Evolutionary conservation across 2,797 vertebrate genomes (phyloP), one percentile per base, ranked within the genome.

Genomic region (Gymnodraco acuticeps): DNA sequence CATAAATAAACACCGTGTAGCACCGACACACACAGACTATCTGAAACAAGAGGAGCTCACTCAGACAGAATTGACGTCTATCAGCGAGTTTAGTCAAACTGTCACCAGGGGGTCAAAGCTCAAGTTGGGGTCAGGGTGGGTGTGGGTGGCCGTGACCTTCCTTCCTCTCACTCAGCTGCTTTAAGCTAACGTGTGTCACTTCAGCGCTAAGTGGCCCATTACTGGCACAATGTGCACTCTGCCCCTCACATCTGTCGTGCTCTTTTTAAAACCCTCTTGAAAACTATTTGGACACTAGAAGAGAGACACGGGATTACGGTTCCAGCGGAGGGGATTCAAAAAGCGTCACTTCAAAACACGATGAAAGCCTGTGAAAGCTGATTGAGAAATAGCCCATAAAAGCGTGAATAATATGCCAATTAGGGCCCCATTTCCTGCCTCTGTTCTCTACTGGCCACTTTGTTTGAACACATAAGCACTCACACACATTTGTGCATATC

Each of bases 161-260:
- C 75, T 80, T 82, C 86, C 71, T 81, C 81, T 88, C 91, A 81
- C 87, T 87, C 77, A 70, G 77, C 90, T 69, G 71, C 80, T 88
- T 78, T 75, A 74, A 81, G 60, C 73, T 76, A 86, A 88, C 73
- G 80, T 50, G 79, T 87, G 85, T 89, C 88, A 88, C 79, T 89
- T 91, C 73, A 87, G 76, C 51, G 70, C 78, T 94, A 94, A 94
- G 92, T 92, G 88, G 86, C 76, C 83, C 88, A 90, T 94, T 93
- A 92, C 76, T 60, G 78, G 71, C 84, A 84, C 82, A 73, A 65
- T 56, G 73, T 75, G 78, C 78, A 80, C 88, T 88, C 78, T 66
- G 81, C 85, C 77, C 63, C 27, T 64, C 33, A 66, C 79, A 75
- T 90, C 88, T 88, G 85, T 88, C 81, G 68, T 77, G 87, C 66